phyloP scores from a whole-genome alignment of 2,888 invertebrate genomes.

The Torymus auratus region DNA sequence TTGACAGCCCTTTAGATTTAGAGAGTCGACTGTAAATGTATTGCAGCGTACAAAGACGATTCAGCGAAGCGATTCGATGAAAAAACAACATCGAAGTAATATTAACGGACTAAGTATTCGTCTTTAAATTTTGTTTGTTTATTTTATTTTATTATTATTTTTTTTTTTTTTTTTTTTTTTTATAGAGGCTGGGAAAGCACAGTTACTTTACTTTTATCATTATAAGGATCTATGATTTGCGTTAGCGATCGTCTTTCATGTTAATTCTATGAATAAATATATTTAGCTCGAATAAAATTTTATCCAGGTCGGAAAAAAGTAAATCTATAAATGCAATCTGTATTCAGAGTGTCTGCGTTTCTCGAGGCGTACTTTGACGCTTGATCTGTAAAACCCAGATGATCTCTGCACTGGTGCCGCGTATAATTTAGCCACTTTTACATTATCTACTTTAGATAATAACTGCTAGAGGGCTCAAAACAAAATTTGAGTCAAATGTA shows the following conservation, averaged over 20 bases:
- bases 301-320: conserved; percentile 54
- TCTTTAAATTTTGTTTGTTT: conserved; percentile 27
- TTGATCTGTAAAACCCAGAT: conserved; percentile 60
- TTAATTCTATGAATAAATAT: conserved; percentile 57
- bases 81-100: conserved; percentile 54
- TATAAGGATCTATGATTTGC: conserved; percentile 52
- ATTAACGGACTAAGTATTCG: conserved; percentile 57
- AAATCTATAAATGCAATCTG: conserved; percentile 58
- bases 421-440: conserved; percentile 66
- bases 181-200: conserved; percentile 32
- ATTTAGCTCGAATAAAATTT: conserved; percentile 55
- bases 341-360: conserved; percentile 58
- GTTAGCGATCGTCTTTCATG: conserved; percentile 56
- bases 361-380: conserved; percentile 44
- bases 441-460: conserved; percentile 63
- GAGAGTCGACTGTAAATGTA: conserved; percentile 55
- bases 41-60: conserved; percentile 56
- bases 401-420: conserved; percentile 63
- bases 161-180: conserved; percentile 41
- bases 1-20: conserved; percentile 57
- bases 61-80: conserved; percentile 57
- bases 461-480: conserved; percentile 55
- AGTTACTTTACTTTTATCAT: conserved; percentile 51
- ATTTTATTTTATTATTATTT: conserved; percentile 27
- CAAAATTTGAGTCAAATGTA: conserved; percentile 63